phyloP scores from a whole-genome alignment of 2,888 invertebrate genomes.

The Cordylochernes scorpioides region DNA sequence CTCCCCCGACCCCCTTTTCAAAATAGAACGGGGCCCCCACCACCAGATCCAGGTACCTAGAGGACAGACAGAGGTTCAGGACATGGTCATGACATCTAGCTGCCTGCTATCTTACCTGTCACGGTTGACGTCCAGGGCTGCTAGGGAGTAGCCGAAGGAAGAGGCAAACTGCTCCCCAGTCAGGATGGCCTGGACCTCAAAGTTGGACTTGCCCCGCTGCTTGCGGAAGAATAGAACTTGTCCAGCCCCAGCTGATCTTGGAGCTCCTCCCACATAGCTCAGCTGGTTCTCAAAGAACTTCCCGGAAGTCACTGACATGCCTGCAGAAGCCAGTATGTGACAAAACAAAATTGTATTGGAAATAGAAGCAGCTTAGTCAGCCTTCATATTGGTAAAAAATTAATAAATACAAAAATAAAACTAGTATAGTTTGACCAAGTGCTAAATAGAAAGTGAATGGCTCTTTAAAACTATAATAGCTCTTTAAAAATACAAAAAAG shows the following conservation, averaged over 20 bases:
- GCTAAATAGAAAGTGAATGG: too few species aligned
- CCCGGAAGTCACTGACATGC: slow-evolving; percentile 67
- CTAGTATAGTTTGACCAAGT: too few species aligned
- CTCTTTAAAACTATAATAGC: too few species aligned
- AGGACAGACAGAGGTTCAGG: slow-evolving; percentile 2
- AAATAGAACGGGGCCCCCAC: slow-evolving; percentile 88
- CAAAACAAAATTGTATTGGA: not conserved
- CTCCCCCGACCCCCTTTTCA: slow-evolving; percentile 54
- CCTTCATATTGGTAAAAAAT: too few species aligned
- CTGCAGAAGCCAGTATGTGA: slow-evolving; percentile 24
- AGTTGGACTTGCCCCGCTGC: slow-evolving; percentile 20
- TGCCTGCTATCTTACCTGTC: slow-evolving; percentile 39
- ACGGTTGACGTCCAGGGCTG: slow-evolving; percentile 67
- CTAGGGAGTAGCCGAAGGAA: slow-evolving; percentile 75
- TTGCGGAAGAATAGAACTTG: slow-evolving; percentile 37
- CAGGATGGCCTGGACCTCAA: slow-evolving; percentile 39
- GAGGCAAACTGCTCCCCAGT: slow-evolving; percentile 79
- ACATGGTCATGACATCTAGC: slow-evolving; percentile 2
- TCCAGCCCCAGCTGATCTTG: slow-evolving; percentile 50
- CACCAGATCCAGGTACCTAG: slow-evolving; percentile 35
- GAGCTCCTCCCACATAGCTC: slow-evolving; percentile 65
- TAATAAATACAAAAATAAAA: too few species aligned
- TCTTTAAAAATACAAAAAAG: too few species aligned
- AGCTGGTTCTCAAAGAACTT: slow-evolving; percentile 35
- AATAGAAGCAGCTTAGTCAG: not conserved